A percentile compares a stretch with the other conserved stretches of the same genome.
These are phyloP conservation scores for Takifugu flavidus DNA, from an alignment of 2,113 vertebrate genomes.

Conservation along the genomic window DNA sequence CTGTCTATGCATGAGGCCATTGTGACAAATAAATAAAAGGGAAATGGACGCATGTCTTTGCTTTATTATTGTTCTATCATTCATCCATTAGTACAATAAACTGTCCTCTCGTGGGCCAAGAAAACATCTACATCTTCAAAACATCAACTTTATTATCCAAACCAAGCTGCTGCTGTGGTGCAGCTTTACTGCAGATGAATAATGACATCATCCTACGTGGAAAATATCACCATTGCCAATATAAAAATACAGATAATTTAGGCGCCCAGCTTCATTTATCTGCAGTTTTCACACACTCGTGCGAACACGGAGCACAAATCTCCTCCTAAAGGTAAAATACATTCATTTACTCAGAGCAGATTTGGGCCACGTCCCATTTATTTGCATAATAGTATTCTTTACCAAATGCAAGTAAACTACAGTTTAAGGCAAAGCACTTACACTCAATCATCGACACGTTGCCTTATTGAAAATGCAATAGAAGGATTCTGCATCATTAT, in stretches of 20 bases:
- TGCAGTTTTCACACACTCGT: conserved; percentile 52
- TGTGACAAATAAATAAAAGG: conserved; percentile 2
- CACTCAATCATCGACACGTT: conserved; percentile 67
- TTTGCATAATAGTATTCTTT: conserved; percentile 75
- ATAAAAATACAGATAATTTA: conserved; percentile 55
- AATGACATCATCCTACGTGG: no score
- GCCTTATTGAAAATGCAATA: conserved; percentile 37
- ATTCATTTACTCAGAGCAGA: conserved; percentile 74
- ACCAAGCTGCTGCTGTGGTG: no score
- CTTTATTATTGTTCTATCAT: conserved; percentile 22
- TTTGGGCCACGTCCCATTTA: conserved; percentile 69
- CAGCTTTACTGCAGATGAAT: no score
- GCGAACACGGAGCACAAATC: conserved; percentile 44
- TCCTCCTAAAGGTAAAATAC: conserved; percentile 75
- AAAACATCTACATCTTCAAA: no score
- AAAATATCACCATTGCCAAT: conserved; percentile 39
- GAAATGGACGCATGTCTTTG: conserved; percentile 4
- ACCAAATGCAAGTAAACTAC: conserved; percentile 68
- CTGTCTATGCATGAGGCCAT: neutral
- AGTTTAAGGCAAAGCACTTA: conserved; percentile 62
- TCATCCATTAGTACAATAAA: no score
- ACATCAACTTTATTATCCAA: no score
- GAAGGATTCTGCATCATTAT: no score
- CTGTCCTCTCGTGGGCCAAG: no score
- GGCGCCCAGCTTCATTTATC: conserved; percentile 30